Percentiles rank a stretch among this genome's conserved stretches.
Conservation (phyloP, 2,113 vertebrate species). For the Salvelinus namaycush region DNA sequence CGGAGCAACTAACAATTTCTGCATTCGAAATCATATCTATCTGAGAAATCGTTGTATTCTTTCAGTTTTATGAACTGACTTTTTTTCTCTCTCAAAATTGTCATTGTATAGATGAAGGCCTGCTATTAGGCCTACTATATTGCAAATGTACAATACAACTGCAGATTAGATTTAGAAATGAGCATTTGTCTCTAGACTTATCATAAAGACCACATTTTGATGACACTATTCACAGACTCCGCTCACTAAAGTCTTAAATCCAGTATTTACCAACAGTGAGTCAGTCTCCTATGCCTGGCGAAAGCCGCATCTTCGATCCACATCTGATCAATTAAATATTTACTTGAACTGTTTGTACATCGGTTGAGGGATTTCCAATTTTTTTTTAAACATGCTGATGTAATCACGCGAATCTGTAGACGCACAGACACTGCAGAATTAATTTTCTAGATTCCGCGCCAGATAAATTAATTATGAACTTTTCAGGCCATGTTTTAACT, state of each 20-base stretch:
- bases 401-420: slow-evolving; percentile 42
- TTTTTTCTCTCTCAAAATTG: not conserved
- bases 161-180: not conserved
- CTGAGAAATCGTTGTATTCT: too few relatives aligned
- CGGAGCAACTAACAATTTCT: not conserved
- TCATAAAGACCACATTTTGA: not conserved
- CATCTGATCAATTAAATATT: slow-evolving; percentile 48
- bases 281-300: not conserved
- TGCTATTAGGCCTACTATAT: not conserved
- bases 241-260: not conserved
- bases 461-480: slow-evolving; percentile 35
- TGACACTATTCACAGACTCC: not conserved
- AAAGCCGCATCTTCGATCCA: slow-evolving; percentile 21
- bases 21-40: not conserved
- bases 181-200: not conserved
- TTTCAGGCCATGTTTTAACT: slow-evolving; percentile 12
- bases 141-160: not conserved
- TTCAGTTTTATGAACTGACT: not conserved
- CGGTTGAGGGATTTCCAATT: slow-evolving; percentile 60
- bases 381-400: slow-evolving; percentile 43
- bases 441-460: slow-evolving; percentile 20
- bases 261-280: not conserved
- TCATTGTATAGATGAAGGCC: not conserved
- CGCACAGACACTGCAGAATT: slow-evolving; percentile 26
- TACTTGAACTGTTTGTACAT: slow-evolving; percentile 30